These are phyloP conservation scores for Delichon dasypus DNA, from an alignment of 2,797 vertebrate genomes.

Conservation along the genomic window DNA sequence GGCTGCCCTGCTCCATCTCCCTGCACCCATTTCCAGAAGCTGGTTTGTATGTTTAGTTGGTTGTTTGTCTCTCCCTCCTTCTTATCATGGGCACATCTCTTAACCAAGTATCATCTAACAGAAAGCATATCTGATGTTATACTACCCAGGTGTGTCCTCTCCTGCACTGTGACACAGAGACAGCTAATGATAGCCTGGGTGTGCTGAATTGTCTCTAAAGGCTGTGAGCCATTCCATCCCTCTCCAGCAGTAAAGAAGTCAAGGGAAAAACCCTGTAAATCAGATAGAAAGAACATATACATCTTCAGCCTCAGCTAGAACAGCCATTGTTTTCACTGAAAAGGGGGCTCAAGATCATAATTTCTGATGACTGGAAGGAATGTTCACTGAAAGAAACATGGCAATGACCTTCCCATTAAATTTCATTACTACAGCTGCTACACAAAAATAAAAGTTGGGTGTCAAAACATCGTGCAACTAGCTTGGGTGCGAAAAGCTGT, in stretches of 20 bases:
- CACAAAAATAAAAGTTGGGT: background rate
- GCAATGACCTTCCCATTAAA: background rate
- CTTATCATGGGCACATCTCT: background rate
- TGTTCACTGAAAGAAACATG: background rate
- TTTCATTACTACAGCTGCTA: background rate
- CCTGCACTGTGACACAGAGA: background rate
- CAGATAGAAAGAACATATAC: background rate
- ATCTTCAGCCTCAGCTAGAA: background rate
- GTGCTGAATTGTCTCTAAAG: background rate
- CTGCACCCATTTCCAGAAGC: background rate
- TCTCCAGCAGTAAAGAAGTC: background rate
- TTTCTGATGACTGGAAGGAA: background rate
- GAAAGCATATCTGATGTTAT: background rate
- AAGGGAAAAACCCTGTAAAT: background rate
- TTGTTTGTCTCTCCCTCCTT: background rate
- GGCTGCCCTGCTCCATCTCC: background rate
- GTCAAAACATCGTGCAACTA: background rate
- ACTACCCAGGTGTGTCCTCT: rapidly evolving
- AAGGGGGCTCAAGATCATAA: background rate
- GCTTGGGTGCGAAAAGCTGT: background rate
- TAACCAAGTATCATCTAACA: background rate
- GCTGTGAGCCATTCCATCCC: background rate
- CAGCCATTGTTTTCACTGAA: background rate
- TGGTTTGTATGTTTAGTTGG: background rate
- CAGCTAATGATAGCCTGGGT: background rate